A percentile compares a stretch with the other conserved stretches of the same genome.
These are phyloP conservation scores for Urocyon cinereoargenteus DNA, from an alignment of 2,797 vertebrate species.

Conservation along the genomic window DNA sequence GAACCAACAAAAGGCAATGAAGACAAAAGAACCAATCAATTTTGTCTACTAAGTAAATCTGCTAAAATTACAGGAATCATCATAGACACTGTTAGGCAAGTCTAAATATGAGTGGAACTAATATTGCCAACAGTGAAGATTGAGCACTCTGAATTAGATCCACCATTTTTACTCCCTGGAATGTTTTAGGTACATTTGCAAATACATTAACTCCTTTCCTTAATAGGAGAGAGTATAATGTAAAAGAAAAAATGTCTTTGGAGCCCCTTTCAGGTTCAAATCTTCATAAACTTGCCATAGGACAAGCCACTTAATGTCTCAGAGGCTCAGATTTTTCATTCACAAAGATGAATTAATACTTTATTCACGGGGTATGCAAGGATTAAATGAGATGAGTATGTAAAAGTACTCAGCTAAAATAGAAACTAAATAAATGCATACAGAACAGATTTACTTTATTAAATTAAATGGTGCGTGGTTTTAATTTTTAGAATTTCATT, in stretches of 20 bases:
- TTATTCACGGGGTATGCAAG: not conserved
- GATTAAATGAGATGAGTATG: conserved; percentile 12
- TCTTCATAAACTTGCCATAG: not conserved
- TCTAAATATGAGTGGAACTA: not conserved
- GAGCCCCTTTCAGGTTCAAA: not conserved
- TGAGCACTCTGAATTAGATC: not conserved
- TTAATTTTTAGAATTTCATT: conserved; percentile 3
- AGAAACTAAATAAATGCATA: not conserved
- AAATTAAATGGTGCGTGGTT: not conserved
- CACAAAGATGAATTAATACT: not conserved
- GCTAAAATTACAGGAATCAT: not conserved
- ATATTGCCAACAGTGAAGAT: not conserved
- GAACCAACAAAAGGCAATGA: not conserved
- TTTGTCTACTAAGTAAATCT: not conserved
- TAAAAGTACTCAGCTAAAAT: conserved; percentile 4
- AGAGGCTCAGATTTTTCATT: conserved; percentile 2
- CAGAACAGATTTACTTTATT: not conserved
- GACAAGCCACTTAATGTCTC: not conserved
- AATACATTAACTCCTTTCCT: not conserved
- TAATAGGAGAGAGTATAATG: not conserved
- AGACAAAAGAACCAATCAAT: not conserved
- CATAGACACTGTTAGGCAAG: not conserved
- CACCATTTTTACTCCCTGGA: not conserved
- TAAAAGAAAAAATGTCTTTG: not conserved
- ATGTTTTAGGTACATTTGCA: not conserved